Evolutionary conservation across 2,888 invertebrate species (phyloP).

Genomic region (Xanthia togata): DNA sequence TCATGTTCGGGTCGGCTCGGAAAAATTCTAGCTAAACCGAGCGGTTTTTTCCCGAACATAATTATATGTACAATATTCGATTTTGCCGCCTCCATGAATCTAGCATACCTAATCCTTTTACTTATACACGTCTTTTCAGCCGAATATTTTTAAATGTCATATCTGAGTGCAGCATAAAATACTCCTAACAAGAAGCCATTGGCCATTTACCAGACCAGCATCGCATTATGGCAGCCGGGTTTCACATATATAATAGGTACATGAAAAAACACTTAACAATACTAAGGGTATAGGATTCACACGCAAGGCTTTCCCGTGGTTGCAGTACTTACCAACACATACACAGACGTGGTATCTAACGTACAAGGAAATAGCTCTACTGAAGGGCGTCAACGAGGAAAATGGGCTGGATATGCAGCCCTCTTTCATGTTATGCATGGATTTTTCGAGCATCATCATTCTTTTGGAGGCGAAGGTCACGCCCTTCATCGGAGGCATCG

Average conservation of each 20-base stretch:
- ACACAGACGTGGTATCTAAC: slow-evolving; percentile 79
- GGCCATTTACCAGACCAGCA: background rate
- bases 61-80: background rate
- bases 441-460: slow-evolving; percentile 65
- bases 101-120: background rate
- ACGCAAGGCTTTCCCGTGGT: slow-evolving; percentile 49
- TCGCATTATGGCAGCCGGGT: background rate
- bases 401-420: slow-evolving; percentile 76
- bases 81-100: background rate
- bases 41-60: too few relatives aligned
- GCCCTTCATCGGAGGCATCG: slow-evolving; percentile 66
- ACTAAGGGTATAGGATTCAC: slow-evolving; percentile 21
- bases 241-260: slow-evolving; percentile 20
- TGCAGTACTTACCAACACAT: slow-evolving; percentile 74
- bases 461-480: slow-evolving; percentile 66
- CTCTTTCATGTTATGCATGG: slow-evolving; percentile 55
- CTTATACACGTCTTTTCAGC: background rate
- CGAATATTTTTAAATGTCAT: background rate
- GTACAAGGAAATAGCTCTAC: slow-evolving; percentile 74
- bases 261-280: slow-evolving; percentile 28
- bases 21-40: background rate
- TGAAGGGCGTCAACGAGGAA: slow-evolving; percentile 78
- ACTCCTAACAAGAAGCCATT: background rate
- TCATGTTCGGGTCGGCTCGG: background rate
- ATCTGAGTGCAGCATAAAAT: background rate